Evolutionary conservation across 2,113 vertebrate species (phyloP), one percentile per base, ranked within the genome.

Genomic region (Antechinus stuartii): DNA sequence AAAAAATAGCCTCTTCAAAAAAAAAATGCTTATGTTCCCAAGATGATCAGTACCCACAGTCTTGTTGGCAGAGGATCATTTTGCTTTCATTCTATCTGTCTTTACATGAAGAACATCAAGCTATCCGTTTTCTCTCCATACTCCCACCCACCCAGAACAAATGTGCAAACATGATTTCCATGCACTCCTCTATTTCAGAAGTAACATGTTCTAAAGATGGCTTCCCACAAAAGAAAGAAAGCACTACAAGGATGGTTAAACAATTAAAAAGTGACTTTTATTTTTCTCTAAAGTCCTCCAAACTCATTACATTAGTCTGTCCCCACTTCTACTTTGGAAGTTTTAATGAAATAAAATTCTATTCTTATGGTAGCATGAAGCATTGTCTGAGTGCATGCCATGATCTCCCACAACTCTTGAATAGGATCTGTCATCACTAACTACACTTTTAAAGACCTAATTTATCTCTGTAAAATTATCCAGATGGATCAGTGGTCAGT

Each of bases 281-380:
- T 53, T 97, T 97, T 96, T 54, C 61, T 91, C 16, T 68, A 90
- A 91, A 55, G 22, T 76, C 89, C 57, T 30, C 26, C 76, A 95
- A 92, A 94, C 76, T 53, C 68, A 16, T 12, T 35, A 16, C 61
- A 47, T 35, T 53, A 68, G 91, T 27, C n/a, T n/a, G 30, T 95
- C 93, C 91, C 46, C 91, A 53, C 46, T n/a, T 22, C 7, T 7
- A 16, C 89, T 89, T 94, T 93, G n/a, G 92, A 96, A 90, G 2
- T 84, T 91, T 42, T 91, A 47, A 92, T 76, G 92, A 95, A 98
- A 76, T 61, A 95, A 94, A 92, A 94, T 26, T 96, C 90, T 49
- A 91, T 49, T 6, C 90, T 94, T 92, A 95, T 57, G 47, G 24
- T 76, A 92, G 49, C 35, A 0, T 54, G 22, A 50, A 95, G 89